These are phyloP conservation scores for Tenodera sinensis DNA, from an alignment of 2,888 invertebrate species.

Conservation along the genomic window DNA sequence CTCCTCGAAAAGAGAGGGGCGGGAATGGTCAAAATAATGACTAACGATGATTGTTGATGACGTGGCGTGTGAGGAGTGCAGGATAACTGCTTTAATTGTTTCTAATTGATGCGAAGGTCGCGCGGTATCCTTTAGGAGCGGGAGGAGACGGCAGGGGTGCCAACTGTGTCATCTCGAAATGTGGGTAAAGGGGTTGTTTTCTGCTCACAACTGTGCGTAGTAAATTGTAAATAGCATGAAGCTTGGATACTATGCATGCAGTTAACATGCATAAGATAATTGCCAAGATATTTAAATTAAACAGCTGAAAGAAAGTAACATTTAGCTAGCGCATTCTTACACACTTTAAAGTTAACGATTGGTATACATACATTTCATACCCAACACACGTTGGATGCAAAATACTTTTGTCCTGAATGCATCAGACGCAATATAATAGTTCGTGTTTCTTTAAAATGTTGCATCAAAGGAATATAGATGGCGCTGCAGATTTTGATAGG, in stretches of 20 bases:
- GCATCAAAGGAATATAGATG: too few relatives aligned
- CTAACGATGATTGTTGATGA: slow-evolving; percentile 5
- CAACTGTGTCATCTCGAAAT: background rate
- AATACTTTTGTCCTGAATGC: too few relatives aligned
- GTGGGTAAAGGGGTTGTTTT: background rate
- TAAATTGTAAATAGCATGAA: background rate
- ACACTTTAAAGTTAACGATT: too few relatives aligned
- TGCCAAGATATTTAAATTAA: too few relatives aligned
- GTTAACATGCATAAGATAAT: too few relatives aligned
- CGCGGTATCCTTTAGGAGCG: background rate
- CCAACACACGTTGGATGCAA: too few relatives aligned
- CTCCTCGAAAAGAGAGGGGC: background rate
- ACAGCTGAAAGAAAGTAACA: background rate
- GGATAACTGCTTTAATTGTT: slow-evolving; percentile 15
- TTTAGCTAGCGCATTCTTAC: too few relatives aligned
- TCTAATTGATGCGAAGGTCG: slow-evolving; percentile 18
- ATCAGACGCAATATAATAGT: too few relatives aligned
- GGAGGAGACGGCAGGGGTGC: background rate
- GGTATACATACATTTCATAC: too few relatives aligned
- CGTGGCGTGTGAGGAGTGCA: slow-evolving; percentile 12
- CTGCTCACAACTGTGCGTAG: background rate
- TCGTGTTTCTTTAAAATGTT: too few relatives aligned
- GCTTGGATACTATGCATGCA: too few relatives aligned
- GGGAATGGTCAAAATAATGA: slow-evolving; percentile 10
- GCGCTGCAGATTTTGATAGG: too few relatives aligned